phyloP scores from a whole-genome alignment of 2,888 invertebrate genomes.

The Agonopterix alstromeriana region DNA sequence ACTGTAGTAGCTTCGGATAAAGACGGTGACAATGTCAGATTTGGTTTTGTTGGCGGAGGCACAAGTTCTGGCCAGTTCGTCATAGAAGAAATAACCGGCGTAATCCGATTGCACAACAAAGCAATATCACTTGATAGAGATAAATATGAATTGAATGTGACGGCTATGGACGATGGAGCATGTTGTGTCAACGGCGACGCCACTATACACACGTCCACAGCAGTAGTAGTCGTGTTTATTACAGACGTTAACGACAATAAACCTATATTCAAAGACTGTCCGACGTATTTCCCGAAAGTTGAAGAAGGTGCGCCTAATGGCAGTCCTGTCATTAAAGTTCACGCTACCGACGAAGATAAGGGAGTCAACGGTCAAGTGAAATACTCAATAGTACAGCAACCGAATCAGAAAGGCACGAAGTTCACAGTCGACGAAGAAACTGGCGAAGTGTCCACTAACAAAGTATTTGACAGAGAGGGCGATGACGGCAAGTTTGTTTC shows the following conservation, averaged over 20 bases:
- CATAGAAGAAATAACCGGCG: slow-evolving; percentile 96
- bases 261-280: slow-evolving; percentile 95
- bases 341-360: slow-evolving; percentile 96
- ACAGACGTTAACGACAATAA: slow-evolving; percentile 98
- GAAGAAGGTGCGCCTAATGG: slow-evolving; percentile 97
- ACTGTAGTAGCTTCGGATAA: slow-evolving; percentile 98
- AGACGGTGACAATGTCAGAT: slow-evolving; percentile 97
- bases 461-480: slow-evolving; percentile 97
- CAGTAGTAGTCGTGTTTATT: slow-evolving; percentile 96
- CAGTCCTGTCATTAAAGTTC: slow-evolving; percentile 94
- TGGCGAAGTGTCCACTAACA: slow-evolving; percentile 95
- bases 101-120: slow-evolving; percentile 92
- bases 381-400: slow-evolving; percentile 97
- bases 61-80: slow-evolving; percentile 95
- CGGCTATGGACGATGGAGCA: slow-evolving; percentile 97
- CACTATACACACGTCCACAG: slow-evolving; percentile 94
- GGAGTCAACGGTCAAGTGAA: slow-evolving; percentile 97
- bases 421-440: slow-evolving; percentile 97
- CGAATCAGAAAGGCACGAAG: slow-evolving; percentile 95
- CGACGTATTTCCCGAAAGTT: slow-evolving; percentile 94
- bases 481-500: slow-evolving; percentile 98
- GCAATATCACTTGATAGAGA: slow-evolving; percentile 92
- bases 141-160: slow-evolving; percentile 97
- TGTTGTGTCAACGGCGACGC: slow-evolving; percentile 94
- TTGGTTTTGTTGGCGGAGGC: slow-evolving; percentile 93